These are phyloP conservation scores for Anolis apletophallus DNA, from an alignment of 2,797 vertebrate genomes.

Conservation along the genomic window DNA sequence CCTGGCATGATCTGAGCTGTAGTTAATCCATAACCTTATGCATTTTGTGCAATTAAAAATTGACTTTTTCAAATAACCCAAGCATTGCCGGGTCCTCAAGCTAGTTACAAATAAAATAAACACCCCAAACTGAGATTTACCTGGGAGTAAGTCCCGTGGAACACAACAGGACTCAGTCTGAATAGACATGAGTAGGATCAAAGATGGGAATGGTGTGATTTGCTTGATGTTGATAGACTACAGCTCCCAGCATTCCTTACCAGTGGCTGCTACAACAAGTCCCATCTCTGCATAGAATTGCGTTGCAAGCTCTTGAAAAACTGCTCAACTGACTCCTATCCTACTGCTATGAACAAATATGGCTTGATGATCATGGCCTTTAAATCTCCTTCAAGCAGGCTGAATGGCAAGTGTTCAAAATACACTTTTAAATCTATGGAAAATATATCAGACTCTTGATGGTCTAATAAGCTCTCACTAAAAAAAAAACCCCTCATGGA, in stretches of 20 bases:
- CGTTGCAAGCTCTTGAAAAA: not conserved
- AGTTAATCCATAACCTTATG: too few relatives aligned
- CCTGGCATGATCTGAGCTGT: too few relatives aligned
- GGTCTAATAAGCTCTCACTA: not conserved
- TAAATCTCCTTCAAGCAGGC: slow-evolving; percentile 8
- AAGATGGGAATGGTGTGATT: too few relatives aligned
- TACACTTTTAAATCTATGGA: not conserved
- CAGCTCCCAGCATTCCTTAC: too few relatives aligned
- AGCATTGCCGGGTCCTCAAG: too few relatives aligned
- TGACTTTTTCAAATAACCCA: too few relatives aligned
- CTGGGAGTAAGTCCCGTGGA: not conserved
- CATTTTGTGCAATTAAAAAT: too few relatives aligned
- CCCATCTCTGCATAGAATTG: not conserved
- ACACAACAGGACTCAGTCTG: not conserved
- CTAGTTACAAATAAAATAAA: too few relatives aligned
- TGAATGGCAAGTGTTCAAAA: slow-evolving; percentile 1
- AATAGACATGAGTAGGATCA: not conserved
- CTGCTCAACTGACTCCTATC: not conserved
- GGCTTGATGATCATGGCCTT: not conserved
- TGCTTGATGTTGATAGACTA: too few relatives aligned
- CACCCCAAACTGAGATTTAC: not conserved
- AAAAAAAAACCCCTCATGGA: not conserved
- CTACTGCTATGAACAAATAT: not conserved
- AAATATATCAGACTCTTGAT: not conserved
- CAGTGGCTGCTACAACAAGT: too few relatives aligned